These are phyloP conservation scores for Apodemia mormo DNA, from an alignment of 2,888 invertebrate genomes.

Conservation along the genomic window DNA sequence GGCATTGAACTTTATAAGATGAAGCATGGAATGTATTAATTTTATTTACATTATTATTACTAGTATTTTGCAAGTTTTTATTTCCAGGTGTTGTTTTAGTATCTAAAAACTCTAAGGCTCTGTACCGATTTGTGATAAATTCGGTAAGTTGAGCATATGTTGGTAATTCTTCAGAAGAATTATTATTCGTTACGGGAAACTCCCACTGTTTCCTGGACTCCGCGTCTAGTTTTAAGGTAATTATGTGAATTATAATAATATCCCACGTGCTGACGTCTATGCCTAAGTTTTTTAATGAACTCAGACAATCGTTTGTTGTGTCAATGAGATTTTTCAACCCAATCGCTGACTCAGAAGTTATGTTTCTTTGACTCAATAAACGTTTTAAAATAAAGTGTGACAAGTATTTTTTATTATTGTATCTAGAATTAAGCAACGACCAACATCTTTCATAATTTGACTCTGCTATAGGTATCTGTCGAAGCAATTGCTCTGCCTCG, in stretches of 20 bases:
- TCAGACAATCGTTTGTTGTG: neutral
- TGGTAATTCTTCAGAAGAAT: neutral
- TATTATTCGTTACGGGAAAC: neutral
- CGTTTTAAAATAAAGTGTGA: slow-evolving; percentile 14
- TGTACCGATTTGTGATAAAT: neutral
- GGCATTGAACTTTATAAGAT: neutral
- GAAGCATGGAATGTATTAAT: neutral
- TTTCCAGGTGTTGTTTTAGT: neutral
- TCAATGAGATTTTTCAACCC: neutral
- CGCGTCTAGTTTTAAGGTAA: neutral
- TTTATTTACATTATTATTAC: slow-evolving; percentile 3
- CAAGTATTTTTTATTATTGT: slow-evolving; percentile 8
- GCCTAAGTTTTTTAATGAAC: neutral
- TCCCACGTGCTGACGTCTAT: slow-evolving; percentile 12
- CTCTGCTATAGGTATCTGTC: neutral
- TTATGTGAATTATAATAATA: neutral
- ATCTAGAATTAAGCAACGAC: slow-evolving; percentile 8
- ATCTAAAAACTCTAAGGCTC: neutral
- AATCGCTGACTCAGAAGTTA: neutral
- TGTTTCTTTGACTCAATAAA: neutral
- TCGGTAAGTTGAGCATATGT: no score
- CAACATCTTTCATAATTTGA: slow-evolving; percentile 10
- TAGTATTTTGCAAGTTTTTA: neutral
- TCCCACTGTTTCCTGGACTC: neutral
- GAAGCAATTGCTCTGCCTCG: neutral